Conservation (phyloP, 2,113 vertebrate genomes). For the Nycticryphes semicollaris region DNA sequence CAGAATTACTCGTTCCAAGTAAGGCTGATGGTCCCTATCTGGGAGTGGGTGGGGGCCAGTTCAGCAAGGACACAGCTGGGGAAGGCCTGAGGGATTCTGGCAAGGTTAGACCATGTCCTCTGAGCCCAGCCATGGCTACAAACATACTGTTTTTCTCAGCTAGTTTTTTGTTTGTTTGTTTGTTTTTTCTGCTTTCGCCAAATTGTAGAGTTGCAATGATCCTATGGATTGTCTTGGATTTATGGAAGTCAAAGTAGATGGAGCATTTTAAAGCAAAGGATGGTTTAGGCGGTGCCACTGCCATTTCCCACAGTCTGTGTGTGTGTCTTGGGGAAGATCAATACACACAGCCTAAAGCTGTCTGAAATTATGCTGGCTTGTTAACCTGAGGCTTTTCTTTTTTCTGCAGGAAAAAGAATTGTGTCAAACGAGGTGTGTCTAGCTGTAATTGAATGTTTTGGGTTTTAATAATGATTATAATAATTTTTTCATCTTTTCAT, state of each 20-base stretch:
- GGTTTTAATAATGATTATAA: background rate
- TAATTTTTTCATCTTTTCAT: accelerated
- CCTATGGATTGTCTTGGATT: background rate
- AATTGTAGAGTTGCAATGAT: background rate
- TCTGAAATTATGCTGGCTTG: background rate
- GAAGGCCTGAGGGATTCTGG: background rate
- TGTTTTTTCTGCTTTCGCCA: background rate
- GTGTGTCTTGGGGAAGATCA: too few species aligned
- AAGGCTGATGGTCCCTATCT: background rate
- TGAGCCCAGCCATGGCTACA: background rate
- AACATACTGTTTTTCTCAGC: background rate
- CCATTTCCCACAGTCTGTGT: background rate
- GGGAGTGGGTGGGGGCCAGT: background rate
- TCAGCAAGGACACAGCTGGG: background rate
- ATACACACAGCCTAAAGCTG: background rate
- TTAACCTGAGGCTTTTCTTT: background rate
- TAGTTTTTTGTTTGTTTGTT: background rate
- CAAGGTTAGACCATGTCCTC: background rate
- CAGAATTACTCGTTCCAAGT: background rate
- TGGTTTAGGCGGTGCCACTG: background rate
- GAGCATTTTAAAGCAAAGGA: background rate
- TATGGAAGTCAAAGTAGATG: background rate
- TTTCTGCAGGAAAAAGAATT: background rate
- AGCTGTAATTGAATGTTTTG: background rate
- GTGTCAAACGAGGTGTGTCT: background rate